Conservation (phyloP, 2,888 invertebrate genomes). For the Lobophora halterata region DNA sequence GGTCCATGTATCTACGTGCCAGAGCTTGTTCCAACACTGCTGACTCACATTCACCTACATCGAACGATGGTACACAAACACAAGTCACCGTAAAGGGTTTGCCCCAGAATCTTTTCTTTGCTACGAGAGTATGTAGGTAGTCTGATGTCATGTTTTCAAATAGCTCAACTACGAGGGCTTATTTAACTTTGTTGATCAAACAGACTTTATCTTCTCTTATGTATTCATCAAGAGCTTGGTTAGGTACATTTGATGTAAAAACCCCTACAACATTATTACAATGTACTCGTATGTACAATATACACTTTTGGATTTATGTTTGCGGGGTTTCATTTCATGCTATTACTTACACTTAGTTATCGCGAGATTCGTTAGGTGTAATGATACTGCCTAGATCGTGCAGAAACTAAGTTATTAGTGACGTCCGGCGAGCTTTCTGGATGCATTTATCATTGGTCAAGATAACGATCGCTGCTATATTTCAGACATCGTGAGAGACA, state of each 20-base stretch:
- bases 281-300: too few relatives aligned
- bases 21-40: constrained; percentile 46
- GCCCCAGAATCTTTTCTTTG: constrained; percentile 37
- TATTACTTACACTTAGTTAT: too few relatives aligned
- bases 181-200: constrained; percentile 11
- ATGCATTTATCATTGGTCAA: constrained; percentile 59
- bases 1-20: constrained; percentile 49
- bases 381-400: constrained; percentile 9
- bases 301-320: too few relatives aligned
- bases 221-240: constrained; percentile 10
- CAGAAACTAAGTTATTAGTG: constrained; percentile 23
- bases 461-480: constrained; percentile 62
- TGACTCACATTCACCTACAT: constrained; percentile 53
- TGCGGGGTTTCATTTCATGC: too few relatives aligned
- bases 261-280: neutral
- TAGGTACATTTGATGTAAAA: constrained; percentile 6
- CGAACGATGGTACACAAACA: constrained; percentile 47
- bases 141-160: constrained; percentile 42
- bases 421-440: constrained; percentile 23
- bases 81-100: constrained; percentile 40
- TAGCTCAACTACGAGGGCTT: too few relatives aligned
- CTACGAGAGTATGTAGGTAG: constrained; percentile 23
- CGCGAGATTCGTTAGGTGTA: constrained; percentile 1
- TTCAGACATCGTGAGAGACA: constrained; percentile 69
- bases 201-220: constrained; percentile 14